Conservation (phyloP, 92 coral and sea anemone genomes). For the Palythoa heliodiscus region DNA sequence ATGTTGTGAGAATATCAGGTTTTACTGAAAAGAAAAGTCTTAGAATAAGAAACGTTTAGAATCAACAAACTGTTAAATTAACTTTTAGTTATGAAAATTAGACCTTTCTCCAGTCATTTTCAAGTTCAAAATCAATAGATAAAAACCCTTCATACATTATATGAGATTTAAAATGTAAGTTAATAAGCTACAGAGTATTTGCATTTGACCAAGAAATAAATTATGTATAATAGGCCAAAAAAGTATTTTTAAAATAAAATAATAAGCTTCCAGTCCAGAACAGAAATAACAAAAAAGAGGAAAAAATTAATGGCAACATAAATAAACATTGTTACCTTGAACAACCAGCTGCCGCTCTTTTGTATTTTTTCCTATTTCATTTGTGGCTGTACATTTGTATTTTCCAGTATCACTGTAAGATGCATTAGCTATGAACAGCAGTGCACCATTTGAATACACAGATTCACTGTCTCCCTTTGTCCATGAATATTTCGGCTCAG, state of each 20-base stretch:
- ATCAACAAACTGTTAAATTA: too few species aligned
- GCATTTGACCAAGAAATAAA: too few species aligned
- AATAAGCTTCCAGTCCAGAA: too few species aligned
- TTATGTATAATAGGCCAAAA: too few species aligned
- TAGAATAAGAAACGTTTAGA: neutral
- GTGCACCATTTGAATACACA: neutral
- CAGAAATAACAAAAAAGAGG: too few species aligned
- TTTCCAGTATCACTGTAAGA: slow-evolving; percentile 61
- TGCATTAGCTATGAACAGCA: slow-evolving; percentile 39
- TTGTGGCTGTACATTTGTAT: slow-evolving; percentile 63
- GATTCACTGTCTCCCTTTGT: slow-evolving; percentile 28
- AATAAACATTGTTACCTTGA: slow-evolving; percentile 52
- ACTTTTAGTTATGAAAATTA: too few species aligned
- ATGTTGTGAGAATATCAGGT: slow-evolving; percentile 61
- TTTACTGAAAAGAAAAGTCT: slow-evolving; percentile 49
- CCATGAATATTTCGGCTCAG: slow-evolving; percentile 67
- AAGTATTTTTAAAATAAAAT: too few species aligned
- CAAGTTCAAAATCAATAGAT: too few species aligned
- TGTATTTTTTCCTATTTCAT: slow-evolving; percentile 54
- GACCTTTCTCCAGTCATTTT: too few species aligned
- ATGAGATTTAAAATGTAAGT: too few species aligned
- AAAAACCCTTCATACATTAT: too few species aligned
- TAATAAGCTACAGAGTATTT: too few species aligned
- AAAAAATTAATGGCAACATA: neutral
- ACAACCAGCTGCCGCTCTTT: slow-evolving; percentile 49